phyloP scores from a whole-genome alignment of 2,888 invertebrate species.

The Schizaphis graminum region DNA sequence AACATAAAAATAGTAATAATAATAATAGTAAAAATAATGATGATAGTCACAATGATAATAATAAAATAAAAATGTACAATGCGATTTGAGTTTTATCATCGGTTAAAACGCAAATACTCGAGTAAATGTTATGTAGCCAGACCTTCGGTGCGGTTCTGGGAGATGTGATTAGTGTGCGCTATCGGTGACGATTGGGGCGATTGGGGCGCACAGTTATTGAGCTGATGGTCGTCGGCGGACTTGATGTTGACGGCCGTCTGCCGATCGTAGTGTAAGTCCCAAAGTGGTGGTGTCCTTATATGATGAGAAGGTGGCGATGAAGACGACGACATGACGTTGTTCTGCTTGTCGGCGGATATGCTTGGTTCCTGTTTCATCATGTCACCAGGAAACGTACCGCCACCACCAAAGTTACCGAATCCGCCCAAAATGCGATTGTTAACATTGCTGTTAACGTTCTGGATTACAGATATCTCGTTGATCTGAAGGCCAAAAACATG shows the following conservation, averaged over 20 bases:
- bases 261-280: slow-evolving; percentile 60
- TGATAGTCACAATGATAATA: slow-evolving; percentile 26
- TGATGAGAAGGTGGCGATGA: slow-evolving; percentile 68
- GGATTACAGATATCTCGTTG: slow-evolving; percentile 85
- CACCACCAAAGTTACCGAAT: slow-evolving; percentile 77
- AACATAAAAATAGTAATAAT: neutral
- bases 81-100: slow-evolving; percentile 55
- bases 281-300: slow-evolving; percentile 70
- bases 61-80: neutral
- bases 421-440: slow-evolving; percentile 75
- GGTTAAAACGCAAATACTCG: slow-evolving; percentile 60
- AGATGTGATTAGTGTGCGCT: slow-evolving; percentile 72
- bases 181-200: slow-evolving; percentile 72
- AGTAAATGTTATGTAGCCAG: slow-evolving; percentile 61
- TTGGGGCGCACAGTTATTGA: slow-evolving; percentile 70
- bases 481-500: slow-evolving; percentile 73
- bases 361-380: slow-evolving; percentile 46
- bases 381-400: slow-evolving; percentile 72
- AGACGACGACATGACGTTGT: slow-evolving; percentile 71
- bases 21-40: slow-evolving; percentile 24
- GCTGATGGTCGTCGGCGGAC: slow-evolving; percentile 72
- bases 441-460: slow-evolving; percentile 75
- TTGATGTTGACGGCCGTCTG: slow-evolving; percentile 70
- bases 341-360: slow-evolving; percentile 58
- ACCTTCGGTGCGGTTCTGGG: slow-evolving; percentile 56